Percentiles rank a stretch among this genome's conserved stretches.
Evolutionary conservation across 2,113 vertebrate species (phyloP).

Genomic region (Callionymus lyra): DNA sequence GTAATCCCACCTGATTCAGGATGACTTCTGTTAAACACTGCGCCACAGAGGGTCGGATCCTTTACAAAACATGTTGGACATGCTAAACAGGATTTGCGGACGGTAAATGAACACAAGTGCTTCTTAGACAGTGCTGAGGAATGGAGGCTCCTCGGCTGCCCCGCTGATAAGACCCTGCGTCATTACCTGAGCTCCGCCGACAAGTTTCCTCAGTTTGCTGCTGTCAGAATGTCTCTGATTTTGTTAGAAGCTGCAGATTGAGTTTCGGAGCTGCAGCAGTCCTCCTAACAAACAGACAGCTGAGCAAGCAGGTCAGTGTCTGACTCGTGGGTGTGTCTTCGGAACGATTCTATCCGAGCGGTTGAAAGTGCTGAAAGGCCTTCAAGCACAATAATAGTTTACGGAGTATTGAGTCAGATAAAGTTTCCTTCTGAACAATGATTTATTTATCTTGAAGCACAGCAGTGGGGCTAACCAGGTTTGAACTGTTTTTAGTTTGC

Average conservation of each 20-base stretch:
- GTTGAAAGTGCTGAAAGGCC: too few relatives aligned
- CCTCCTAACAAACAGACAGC: too few relatives aligned
- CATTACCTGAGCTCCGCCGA: slow-evolving; percentile 25
- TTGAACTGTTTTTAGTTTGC: too few relatives aligned
- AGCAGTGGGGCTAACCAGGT: too few relatives aligned
- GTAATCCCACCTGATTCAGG: slow-evolving; percentile 34
- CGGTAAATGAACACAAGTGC: slow-evolving; percentile 15
- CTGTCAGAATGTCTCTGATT: slow-evolving; percentile 24
- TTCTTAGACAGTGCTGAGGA: slow-evolving; percentile 5
- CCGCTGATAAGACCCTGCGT: slow-evolving; percentile 15
- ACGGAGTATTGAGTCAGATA: too few relatives aligned
- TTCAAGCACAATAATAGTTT: too few relatives aligned
- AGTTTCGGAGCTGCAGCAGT: background rate
- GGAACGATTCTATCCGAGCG: too few relatives aligned
- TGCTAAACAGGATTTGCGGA: slow-evolving; percentile 27
- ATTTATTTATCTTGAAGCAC: too few relatives aligned
- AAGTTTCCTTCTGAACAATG: too few relatives aligned
- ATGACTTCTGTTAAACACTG: slow-evolving; percentile 13
- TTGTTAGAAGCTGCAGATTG: slow-evolving; percentile 30
- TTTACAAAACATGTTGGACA: slow-evolving; percentile 34
- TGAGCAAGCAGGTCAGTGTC: too few relatives aligned
- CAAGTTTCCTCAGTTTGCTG: slow-evolving; percentile 22
- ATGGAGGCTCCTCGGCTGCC: slow-evolving; percentile 6
- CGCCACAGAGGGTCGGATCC: slow-evolving; percentile 23
- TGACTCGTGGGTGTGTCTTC: background rate